phyloP scores from a whole-genome alignment of 2,797 vertebrate genomes.

The Sebastes hubbsi region DNA sequence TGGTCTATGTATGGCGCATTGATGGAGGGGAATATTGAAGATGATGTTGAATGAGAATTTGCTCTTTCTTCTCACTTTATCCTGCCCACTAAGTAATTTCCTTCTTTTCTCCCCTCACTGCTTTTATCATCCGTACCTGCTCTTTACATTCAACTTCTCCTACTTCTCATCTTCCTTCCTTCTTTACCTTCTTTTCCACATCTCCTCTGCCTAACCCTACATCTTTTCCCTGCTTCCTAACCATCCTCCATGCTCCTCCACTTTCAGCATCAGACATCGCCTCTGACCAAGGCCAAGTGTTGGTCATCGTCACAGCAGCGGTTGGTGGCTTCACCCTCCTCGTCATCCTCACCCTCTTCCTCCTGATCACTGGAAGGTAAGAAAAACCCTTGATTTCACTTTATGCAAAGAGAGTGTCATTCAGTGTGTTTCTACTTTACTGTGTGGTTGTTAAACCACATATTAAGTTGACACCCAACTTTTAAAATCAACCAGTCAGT shows the following conservation, averaged over 20 bases:
- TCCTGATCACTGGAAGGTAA: conserved; percentile 97
- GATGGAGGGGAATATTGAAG: conserved; percentile 36
- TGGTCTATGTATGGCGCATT: conserved; percentile 2
- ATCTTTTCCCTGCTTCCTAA: neutral
- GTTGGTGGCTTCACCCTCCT: conserved; percentile 95
- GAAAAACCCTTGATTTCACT: neutral
- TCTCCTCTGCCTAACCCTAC: neutral
- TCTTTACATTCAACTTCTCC: conserved; percentile 3
- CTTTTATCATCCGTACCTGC: neutral
- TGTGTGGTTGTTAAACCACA: neutral
- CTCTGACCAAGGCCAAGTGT: conserved; percentile 93
- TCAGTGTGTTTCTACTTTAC: neutral
- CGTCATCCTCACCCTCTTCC: conserved; percentile 95
- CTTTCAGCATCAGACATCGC: conserved; percentile 91
- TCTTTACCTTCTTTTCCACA: neutral
- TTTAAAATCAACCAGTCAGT: neutral
- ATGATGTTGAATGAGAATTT: conserved; percentile 28
- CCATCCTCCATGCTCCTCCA: neutral
- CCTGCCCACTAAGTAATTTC: neutral
- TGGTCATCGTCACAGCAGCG: conserved; percentile 94
- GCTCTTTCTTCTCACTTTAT: neutral
- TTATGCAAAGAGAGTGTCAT: neutral
- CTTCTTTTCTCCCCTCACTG: neutral
- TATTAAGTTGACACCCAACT: neutral
- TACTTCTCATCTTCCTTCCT: neutral